Base-by-base conservation (phyloP, 1,140 invertebrate species). In the Brachionus angularis region DNA sequence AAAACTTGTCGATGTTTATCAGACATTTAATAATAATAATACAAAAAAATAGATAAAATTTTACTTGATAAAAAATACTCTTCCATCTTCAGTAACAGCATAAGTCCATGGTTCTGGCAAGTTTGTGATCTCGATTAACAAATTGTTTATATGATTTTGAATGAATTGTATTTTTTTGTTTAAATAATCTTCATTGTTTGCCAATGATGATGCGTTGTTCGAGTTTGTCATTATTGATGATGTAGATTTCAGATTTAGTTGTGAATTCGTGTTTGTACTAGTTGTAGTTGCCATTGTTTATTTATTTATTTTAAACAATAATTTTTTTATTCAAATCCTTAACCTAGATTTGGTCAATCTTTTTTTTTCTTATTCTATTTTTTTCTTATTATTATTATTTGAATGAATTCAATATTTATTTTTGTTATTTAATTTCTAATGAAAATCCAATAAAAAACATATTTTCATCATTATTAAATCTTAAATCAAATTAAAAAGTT, bases 21-120 rank as follows among this genome's bases (percentile, higher is more conserved):
- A 58, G 53, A 58, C 53, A 18, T 58, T 39, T 34, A 31, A 33
- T 16, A 36, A 18, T 55, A 33, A n/a, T 33, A 16, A 36, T 33
- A 23, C 14, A n/a, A 12, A 4, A n/a, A 42, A 44, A 14, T 8
- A 39, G n/a, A 7, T 16, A 36, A 3, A 58, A 49, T 75, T 77
- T 77, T 73, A 79, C 78, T 78, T 75, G 42, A 79, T 75, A 73
- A 78, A 79, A 72, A 79, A 79, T 18, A 79, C 72, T 39, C 78
- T 69, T 42, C 78, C 78, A 64, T 79, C 78, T 29, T 73, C 62
- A n/a, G 76, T 78, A 8, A 78, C 78, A 33, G 74, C 76, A 36
- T 75, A 75, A 61, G 72, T 76, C 73, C 76, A 77, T 33, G 73
- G 73, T 25, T 74, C 73, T n/a, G 77, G 77, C 16, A 78, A 31